Percentiles rank a stretch among this genome's conserved stretches.
phyloP scores from a whole-genome alignment of 1,140 invertebrate genomes.

The Drosophila teissieri region DNA sequence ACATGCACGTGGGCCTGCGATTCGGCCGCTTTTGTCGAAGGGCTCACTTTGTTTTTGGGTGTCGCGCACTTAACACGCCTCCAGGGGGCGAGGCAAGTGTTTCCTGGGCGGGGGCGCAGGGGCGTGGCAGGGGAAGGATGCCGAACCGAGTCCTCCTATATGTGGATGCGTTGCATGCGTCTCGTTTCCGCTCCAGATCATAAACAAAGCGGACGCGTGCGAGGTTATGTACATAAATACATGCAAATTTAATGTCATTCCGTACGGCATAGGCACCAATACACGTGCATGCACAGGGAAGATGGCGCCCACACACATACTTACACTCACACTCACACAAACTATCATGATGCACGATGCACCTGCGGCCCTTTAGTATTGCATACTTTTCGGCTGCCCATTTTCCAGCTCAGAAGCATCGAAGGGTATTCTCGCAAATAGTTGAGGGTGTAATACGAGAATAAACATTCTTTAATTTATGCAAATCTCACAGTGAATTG shows the following conservation, averaged over 20 bases:
- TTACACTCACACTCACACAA: not conserved
- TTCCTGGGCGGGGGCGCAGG: not conserved
- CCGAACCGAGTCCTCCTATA: conserved; percentile 15
- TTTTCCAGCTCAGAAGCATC: conserved; percentile 2
- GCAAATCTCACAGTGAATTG: conserved; percentile 16
- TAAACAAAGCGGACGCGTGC: conserved; percentile 68
- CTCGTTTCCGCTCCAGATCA: conserved; percentile 75
- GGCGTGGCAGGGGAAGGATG: not conserved
- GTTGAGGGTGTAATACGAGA: not conserved
- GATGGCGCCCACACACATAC: not conserved
- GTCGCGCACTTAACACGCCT: conserved; percentile 40
- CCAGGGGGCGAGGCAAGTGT: conserved; percentile 26
- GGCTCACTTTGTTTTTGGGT: conserved; percentile 39
- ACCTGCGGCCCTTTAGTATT: conserved; percentile 52
- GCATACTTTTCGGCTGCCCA: conserved; percentile 62
- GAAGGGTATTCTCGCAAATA: not conserved
- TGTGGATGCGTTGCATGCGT: conserved; percentile 26
- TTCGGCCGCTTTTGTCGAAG: conserved; percentile 30
- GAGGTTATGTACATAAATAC: conserved; percentile 50
- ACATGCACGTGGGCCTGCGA: conserved; percentile 15
- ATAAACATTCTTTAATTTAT: conserved; percentile 10
- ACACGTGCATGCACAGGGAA: not conserved
- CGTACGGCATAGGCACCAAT: conserved; percentile 15
- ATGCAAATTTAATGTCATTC: conserved; percentile 52
- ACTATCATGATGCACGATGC: conserved; percentile 4